Evolutionary conservation across 1,140 invertebrate species (phyloP).

Genomic region (Hylaeus volcanicus): DNA sequence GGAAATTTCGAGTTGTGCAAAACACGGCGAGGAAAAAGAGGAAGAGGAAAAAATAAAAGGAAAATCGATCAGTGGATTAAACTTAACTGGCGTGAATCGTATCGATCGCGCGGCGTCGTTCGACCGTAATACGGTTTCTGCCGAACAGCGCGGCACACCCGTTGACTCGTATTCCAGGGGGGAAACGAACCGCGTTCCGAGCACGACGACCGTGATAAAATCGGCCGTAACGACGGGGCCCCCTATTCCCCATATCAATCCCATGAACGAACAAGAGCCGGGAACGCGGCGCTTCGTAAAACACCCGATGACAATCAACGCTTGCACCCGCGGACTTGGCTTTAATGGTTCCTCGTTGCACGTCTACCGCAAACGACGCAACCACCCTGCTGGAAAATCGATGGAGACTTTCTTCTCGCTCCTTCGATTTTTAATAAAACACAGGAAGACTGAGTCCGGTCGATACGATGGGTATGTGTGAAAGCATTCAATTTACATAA

Average conservation of each 20-base stretch:
- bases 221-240: constrained; percentile 58
- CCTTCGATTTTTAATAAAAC: constrained; percentile 28
- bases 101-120: constrained; percentile 60
- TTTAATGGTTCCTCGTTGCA: constrained; percentile 54
- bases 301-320: constrained; percentile 53
- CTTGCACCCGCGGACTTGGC: constrained; percentile 43
- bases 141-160: constrained; percentile 49
- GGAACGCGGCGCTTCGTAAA: constrained; percentile 56
- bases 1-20: background rate
- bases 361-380: constrained; percentile 20
- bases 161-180: constrained; percentile 64
- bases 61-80: constrained; percentile 55
- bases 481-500: no score
- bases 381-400: background rate
- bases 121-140: constrained; percentile 61
- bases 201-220: constrained; percentile 62
- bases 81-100: constrained; percentile 56
- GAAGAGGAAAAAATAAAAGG: background rate
- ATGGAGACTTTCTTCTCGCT: background rate
- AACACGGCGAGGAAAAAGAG: background rate
- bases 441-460: no score
- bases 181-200: constrained; percentile 58
- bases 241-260: constrained; percentile 57
- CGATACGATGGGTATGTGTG: no score
- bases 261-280: constrained; percentile 54